phyloP scores from a whole-genome alignment of 2,113 vertebrate genomes.

The Fulica atra region DNA sequence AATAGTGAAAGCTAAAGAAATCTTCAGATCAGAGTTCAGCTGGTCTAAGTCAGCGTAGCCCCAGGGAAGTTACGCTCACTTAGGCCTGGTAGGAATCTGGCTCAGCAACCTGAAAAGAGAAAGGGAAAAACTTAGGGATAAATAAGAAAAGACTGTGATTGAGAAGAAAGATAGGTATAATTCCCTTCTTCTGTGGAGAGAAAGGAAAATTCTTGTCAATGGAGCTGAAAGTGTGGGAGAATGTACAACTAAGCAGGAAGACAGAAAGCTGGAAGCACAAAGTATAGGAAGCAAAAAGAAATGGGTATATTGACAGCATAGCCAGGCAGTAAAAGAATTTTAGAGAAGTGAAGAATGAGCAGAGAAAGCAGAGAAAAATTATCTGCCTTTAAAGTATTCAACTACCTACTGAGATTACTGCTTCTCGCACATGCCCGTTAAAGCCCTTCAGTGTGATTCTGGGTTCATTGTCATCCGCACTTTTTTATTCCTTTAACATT shows the following conservation, averaged over 20 bases:
- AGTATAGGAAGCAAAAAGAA: neutral
- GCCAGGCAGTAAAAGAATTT: neutral
- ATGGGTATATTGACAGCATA: neutral
- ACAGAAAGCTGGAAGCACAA: neutral
- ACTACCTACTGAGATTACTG: neutral
- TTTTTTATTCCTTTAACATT: neutral
- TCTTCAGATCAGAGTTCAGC: conserved; percentile 29
- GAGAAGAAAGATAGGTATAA: neutral
- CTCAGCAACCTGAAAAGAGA: conserved; percentile 50
- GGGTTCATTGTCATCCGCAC: neutral
- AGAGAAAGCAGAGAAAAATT: neutral
- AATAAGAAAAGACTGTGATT: neutral
- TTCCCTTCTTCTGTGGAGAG: neutral
- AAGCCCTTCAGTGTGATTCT: neutral
- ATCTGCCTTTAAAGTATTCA: neutral
- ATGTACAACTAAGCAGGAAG: neutral
- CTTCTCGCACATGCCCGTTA: neutral
- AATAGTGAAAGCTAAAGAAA: conserved; percentile 6
- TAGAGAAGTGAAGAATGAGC: neutral
- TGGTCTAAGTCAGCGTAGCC: conserved; percentile 46
- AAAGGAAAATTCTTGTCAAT: neutral
- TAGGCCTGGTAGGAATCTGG: conserved; percentile 41
- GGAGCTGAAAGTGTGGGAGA: neutral
- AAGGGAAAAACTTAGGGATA: conserved; percentile 27
- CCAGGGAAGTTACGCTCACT: conserved; percentile 48